Base-by-base conservation (phyloP, 2,797 vertebrate species). In the Meda fulgida region DNA sequence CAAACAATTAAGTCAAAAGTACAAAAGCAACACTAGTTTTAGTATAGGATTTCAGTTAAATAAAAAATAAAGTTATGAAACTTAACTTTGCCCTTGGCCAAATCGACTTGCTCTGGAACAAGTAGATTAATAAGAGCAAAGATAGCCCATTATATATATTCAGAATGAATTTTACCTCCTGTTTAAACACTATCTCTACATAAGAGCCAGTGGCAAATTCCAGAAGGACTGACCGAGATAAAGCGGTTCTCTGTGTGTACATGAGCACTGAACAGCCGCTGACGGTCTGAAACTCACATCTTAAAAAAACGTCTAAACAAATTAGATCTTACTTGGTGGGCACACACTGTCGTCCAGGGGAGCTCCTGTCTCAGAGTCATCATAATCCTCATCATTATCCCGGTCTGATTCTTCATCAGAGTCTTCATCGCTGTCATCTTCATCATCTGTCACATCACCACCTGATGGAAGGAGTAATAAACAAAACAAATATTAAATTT, bases 341-440 rank as follows among this genome's bases (percentile, higher is more conserved):
- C 97, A 98, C 83, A 96, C 85, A 0, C 90, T 93, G 83, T 94
- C 93, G 73, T 96, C 96, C 79, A 92, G 36, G 92, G 91, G 63
- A 87, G 89, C 85, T 34, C 92, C 93, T 7, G 92, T 93, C 55
- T 97, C 96, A 18, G 94, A 91, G 23, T 66, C 90, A 5, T 93
- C 92, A 67, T 95, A 95, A 40, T 95, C 94, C 60, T 95, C 93
- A 38, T 92, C 93, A 8, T 85, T 92, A 67, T 95, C 94, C 86
- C 91, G 91, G 73, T 94, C 93, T 63, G 93, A 93, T 5, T 96
- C 95, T 1, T 96, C 94, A 31, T 95, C 94, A 1, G 94, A 95
- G 23, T 96, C 92, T 84, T 95, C 94, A n/a, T 96, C 93, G 1
- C 93, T 96, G n/a, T 95, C 93, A 1, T 94, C 93, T 3, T 94